These are phyloP conservation scores for Anagyrus pseudococci DNA, from an alignment of 2,888 invertebrate species.

Conservation along the genomic window DNA sequence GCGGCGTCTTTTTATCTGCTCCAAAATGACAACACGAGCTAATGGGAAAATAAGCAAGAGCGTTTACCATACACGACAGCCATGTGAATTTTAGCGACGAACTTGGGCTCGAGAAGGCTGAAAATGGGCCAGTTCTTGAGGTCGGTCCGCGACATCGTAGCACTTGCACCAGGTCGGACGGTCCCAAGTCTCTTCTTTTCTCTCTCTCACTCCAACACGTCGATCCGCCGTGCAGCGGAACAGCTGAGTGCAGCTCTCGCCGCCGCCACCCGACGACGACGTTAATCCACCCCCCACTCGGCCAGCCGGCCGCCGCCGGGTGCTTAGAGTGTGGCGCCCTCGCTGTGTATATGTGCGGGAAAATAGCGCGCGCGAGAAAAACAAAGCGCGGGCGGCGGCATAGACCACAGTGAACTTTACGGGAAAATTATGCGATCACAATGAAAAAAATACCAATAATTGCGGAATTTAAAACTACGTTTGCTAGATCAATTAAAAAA, in stretches of 20 bases:
- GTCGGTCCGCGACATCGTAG: conserved; percentile 53
- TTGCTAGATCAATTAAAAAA: too few relatives aligned
- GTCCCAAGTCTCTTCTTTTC: neutral
- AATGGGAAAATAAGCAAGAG: neutral
- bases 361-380: too few relatives aligned
- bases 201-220: neutral
- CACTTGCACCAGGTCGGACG: neutral
- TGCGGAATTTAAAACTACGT: too few relatives aligned
- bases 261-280: neutral
- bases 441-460: too few relatives aligned
- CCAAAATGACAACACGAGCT: conserved; percentile 1
- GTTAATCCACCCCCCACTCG: too few relatives aligned
- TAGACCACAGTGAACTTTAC: too few relatives aligned
- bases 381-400: too few relatives aligned
- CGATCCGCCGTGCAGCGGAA: neutral
- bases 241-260: neutral
- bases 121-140: conserved; percentile 69
- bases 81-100: conserved; percentile 63
- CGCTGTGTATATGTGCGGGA: too few relatives aligned
- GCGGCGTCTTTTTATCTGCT: too few relatives aligned
- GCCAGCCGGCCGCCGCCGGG: too few relatives aligned
- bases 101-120: conserved; percentile 64
- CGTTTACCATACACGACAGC: conserved; percentile 65
- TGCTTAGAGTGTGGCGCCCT: too few relatives aligned
- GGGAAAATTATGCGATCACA: too few relatives aligned